Percentiles rank a stretch among this genome's conserved stretches.
phyloP scores from a whole-genome alignment of 1,140 invertebrate genomes.

The Hyles euphorbiae region DNA sequence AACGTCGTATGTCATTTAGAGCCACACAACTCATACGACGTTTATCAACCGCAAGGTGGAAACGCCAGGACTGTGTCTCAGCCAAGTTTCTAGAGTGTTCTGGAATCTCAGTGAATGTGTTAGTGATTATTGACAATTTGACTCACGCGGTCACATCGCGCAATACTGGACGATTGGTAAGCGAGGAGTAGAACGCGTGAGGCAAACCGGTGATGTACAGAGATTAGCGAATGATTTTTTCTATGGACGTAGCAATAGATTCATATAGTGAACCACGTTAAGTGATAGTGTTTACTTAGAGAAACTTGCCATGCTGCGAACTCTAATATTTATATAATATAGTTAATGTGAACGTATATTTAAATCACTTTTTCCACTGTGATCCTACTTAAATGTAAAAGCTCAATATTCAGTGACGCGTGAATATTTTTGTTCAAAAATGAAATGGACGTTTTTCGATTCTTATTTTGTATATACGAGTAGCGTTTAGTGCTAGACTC shows the following conservation, averaged over 20 bases:
- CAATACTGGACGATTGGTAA: not conserved
- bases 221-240: slow-evolving; percentile 61
- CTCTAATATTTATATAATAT: slow-evolving; percentile 62
- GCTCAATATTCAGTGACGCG: slow-evolving; percentile 66
- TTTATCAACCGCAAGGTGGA: slow-evolving; percentile 74
- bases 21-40: slow-evolving; percentile 76
- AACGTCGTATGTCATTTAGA: slow-evolving; percentile 87
- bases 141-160: not conserved
- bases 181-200: not conserved
- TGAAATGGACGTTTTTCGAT: slow-evolving; percentile 7
- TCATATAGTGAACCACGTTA: slow-evolving; percentile 49
- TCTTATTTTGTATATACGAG: slow-evolving; percentile 57
- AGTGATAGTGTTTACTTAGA: slow-evolving; percentile 65
- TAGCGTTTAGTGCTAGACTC: slow-evolving; percentile 60
- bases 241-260: slow-evolving; percentile 62
- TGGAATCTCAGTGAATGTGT: slow-evolving; percentile 8
- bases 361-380: slow-evolving; percentile 75
- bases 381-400: slow-evolving; percentile 71
- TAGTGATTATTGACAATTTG: slow-evolving; percentile 3
- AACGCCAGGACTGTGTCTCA: slow-evolving; percentile 76
- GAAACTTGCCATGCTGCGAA: slow-evolving; percentile 67
- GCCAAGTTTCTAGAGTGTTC: slow-evolving; percentile 66
- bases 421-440: slow-evolving; percentile 36
- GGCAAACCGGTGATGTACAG: slow-evolving; percentile 42
- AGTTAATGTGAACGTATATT: slow-evolving; percentile 58